These are phyloP conservation scores for Cetonia aurata DNA, from an alignment of 2,888 invertebrate genomes.

Conservation along the genomic window DNA sequence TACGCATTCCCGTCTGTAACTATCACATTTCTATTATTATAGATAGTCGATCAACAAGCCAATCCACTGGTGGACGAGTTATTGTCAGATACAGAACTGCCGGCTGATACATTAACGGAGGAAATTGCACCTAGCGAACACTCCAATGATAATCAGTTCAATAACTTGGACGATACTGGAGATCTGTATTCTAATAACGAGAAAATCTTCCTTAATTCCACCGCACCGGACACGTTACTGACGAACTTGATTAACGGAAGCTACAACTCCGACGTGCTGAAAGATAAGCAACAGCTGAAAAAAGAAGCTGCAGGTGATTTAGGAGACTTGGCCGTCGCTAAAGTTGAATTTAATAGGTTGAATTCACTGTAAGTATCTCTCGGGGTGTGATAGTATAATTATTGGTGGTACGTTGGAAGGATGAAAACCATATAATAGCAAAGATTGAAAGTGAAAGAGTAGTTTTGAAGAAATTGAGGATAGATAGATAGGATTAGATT, in stretches of 20 bases:
- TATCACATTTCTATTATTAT: neutral
- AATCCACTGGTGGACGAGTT: slow-evolving; percentile 40
- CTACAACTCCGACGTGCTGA: slow-evolving; percentile 56
- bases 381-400: no score
- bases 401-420: neutral
- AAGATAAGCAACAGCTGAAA: slow-evolving; percentile 43
- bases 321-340: slow-evolving; percentile 38
- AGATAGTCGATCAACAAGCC: slow-evolving; percentile 12
- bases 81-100: slow-evolving; percentile 43
- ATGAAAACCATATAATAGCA: no score
- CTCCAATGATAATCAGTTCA: slow-evolving; percentile 28
- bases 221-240: slow-evolving; percentile 60
- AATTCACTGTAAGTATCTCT: slow-evolving; percentile 43
- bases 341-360: slow-evolving; percentile 40
- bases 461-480: no score
- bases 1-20: no score
- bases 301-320: slow-evolving; percentile 29
- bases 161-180: slow-evolving; percentile 39
- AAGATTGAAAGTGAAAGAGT: no score
- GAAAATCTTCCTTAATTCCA: slow-evolving; percentile 61
- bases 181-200: slow-evolving; percentile 44
- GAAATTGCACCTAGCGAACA: slow-evolving; percentile 4
- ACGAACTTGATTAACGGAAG: slow-evolving; percentile 60
- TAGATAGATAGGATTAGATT: no score
- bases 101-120: slow-evolving; percentile 19